Percentiles rank a stretch among this genome's conserved stretches.
These are phyloP conservation scores for Setophaga kirtlandii DNA, from an alignment of 2,113 vertebrate species.

Conservation along the genomic window DNA sequence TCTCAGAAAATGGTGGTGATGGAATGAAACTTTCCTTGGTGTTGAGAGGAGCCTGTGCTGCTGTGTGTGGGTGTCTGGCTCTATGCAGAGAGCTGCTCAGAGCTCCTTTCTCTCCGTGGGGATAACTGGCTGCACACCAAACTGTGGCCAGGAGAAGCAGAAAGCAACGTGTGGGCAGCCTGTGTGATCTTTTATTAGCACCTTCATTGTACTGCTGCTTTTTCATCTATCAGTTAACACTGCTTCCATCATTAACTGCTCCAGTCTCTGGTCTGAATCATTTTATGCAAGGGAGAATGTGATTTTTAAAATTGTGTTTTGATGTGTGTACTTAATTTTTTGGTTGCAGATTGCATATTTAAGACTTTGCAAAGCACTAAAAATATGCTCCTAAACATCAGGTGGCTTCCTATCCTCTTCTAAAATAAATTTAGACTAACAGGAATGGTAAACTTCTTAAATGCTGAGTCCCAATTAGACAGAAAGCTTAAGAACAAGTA, in stretches of 20 bases:
- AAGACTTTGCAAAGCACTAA: constrained; percentile 17
- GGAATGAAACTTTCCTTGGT: constrained; percentile 70
- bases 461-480: not conserved
- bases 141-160: constrained; percentile 68
- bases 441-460: not conserved
- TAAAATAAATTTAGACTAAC: not conserved
- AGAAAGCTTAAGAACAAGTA: not conserved
- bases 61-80: constrained; percentile 75
- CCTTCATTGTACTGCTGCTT: constrained; percentile 40
- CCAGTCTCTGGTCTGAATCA: constrained; percentile 5
- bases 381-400: not conserved
- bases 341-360: constrained; percentile 11
- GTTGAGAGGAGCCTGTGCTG: constrained; percentile 68
- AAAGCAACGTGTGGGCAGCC: constrained; percentile 73
- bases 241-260: constrained; percentile 32
- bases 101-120: constrained; percentile 70
- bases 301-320: constrained; percentile 38
- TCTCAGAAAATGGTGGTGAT: constrained; percentile 78
- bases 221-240: constrained; percentile 34
- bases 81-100: constrained; percentile 70
- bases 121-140: constrained; percentile 68
- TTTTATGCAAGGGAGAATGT: not conserved
- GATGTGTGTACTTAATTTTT: constrained; percentile 26
- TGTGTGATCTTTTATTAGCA: constrained; percentile 75
- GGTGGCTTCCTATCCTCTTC: constrained; percentile 8